phyloP scores from a whole-genome alignment of 2,888 invertebrate genomes.

The Nipponacmea schrenckii region DNA sequence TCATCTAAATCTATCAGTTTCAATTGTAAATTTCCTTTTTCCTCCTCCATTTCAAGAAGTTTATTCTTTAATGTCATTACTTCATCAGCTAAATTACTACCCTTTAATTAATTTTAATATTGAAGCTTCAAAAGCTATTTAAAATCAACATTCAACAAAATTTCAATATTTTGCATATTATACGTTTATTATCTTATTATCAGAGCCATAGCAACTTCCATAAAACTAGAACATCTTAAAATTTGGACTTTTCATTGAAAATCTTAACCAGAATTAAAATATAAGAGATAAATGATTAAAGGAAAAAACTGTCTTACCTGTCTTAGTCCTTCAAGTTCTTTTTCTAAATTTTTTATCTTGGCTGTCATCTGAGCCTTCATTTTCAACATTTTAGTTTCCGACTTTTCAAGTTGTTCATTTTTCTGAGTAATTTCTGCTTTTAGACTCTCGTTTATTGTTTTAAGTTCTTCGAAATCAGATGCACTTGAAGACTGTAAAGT shows the following conservation, averaged over 20 bases:
- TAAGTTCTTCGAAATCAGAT: slow-evolving; percentile 71
- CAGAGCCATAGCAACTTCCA: too few relatives aligned
- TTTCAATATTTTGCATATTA: too few relatives aligned
- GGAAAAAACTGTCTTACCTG: slow-evolving; percentile 48
- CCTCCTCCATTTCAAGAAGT: slow-evolving; percentile 86
- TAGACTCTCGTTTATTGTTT: slow-evolving; percentile 33
- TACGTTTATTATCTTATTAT: too few relatives aligned
- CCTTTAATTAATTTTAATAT: slow-evolving; percentile 34
- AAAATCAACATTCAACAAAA: too few relatives aligned
- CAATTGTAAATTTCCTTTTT: slow-evolving; percentile 89
- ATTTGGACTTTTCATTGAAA: too few relatives aligned
- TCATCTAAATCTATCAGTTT: slow-evolving; percentile 84
- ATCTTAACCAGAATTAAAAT: too few relatives aligned
- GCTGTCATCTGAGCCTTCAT: slow-evolving; percentile 63
- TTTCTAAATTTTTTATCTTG: slow-evolving; percentile 63
- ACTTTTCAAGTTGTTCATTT: slow-evolving; percentile 67
- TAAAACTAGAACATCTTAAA: too few relatives aligned
- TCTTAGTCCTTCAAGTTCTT: slow-evolving; percentile 70
- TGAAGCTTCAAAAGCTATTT: neutral
- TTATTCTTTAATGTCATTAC: slow-evolving; percentile 62
- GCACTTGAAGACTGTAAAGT: slow-evolving; percentile 8
- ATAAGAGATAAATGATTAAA: too few relatives aligned
- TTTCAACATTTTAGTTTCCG: slow-evolving; percentile 59
- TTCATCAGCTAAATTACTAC: slow-evolving; percentile 60
- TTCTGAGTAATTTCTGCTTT: slow-evolving; percentile 37